Percentiles rank a stretch among this genome's conserved stretches.
These are phyloP conservation scores for Dysidea cf. avara DNA, from an alignment of 37 sponge, comb jelly and placozoan species.

Conservation along the genomic window DNA sequence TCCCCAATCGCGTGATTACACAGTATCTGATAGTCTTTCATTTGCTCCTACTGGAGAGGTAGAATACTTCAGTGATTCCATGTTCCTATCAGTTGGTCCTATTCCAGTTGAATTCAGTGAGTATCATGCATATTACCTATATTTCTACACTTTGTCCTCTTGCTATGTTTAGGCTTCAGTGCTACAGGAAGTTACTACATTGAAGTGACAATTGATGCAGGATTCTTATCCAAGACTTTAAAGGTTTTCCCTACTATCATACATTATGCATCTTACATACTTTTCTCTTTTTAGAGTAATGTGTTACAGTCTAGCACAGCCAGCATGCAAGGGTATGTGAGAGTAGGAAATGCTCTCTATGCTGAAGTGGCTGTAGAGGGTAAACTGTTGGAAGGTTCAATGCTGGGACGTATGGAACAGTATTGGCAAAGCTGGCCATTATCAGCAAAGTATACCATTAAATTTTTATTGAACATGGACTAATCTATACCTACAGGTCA, in stretches of 20 bases:
- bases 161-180: slow-evolving; percentile 35
- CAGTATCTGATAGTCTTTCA: slow-evolving; percentile 4
- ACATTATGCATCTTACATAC: not conserved
- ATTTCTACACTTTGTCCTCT: not conserved
- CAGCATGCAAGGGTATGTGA: slow-evolving; percentile 35
- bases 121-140: not conserved
- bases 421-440: slow-evolving; percentile 54
- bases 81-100: slow-evolving; percentile 64
- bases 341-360: slow-evolving; percentile 38
- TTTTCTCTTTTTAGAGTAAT: not conserved
- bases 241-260: slow-evolving; percentile 15
- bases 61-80: slow-evolving; percentile 34
- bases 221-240: slow-evolving; percentile 34
- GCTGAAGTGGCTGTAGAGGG: slow-evolving; percentile 51
- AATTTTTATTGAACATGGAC: not conserved
- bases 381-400: slow-evolving; percentile 36
- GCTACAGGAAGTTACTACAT: slow-evolving; percentile 44
- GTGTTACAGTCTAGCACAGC: not conserved
- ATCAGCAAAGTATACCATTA: slow-evolving; percentile 45
- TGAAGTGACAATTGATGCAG: slow-evolving; percentile 28
- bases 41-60: slow-evolving; percentile 12
- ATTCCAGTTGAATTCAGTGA: slow-evolving; percentile 63
- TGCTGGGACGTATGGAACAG: slow-evolving; percentile 40
- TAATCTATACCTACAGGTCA: slow-evolving; percentile 30
- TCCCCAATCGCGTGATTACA: slow-evolving; percentile 50